Evolutionary conservation across 2,888 invertebrate genomes (phyloP), one percentile per base, ranked within the genome.

Genomic region (Druceiella hillmani): DNA sequence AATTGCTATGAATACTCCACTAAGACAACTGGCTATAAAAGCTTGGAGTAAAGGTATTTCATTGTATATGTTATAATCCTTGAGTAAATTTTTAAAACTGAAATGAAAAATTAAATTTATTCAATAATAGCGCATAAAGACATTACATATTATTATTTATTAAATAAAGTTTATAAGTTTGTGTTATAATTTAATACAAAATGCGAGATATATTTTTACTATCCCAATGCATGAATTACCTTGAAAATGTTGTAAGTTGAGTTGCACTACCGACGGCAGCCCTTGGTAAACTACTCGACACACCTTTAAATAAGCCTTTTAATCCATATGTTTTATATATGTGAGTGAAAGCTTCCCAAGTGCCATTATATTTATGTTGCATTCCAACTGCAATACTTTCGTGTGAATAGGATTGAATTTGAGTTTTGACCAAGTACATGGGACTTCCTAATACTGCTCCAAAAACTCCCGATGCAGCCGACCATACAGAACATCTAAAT

Each of bases 241-340:
- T 72, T 24, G 86, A 79, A 57, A 90, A 93, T 0, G 87, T 81
- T 3, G 87, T 81, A 7, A 93, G 68, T 55, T 93, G 93, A 0
- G 85, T 80, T 0, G 87, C 81, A 29, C 91, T 92, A 5, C 90
- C 92, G 3, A 90, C 76, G 11, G 82, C 82, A 6, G 86, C 71
- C 45, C 89, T 69, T n/a, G 82, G 78, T 50, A 87, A 72, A 2
- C 83, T 78, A 0, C 82, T 84, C 26, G 74, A 64, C 35, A 82
- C 82, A 2, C 92, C 92, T 13, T 89, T 75, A 72, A 86, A 91
- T 46, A 89, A 67, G 0, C 90, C 91, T 40, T 58, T 56, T 43
- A 76, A 54, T 6, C 80, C 79, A 44, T 75, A 69, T 32, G 62
- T 55, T 44, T 54, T 64, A 52, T 69, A 74, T 43, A 79, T 77